Percentiles rank a stretch among this genome's conserved stretches.
These are phyloP conservation scores for Beroe forskalii DNA, from an alignment of 37 sponge, comb jelly and placozoan species.

Conservation along the genomic window DNA sequence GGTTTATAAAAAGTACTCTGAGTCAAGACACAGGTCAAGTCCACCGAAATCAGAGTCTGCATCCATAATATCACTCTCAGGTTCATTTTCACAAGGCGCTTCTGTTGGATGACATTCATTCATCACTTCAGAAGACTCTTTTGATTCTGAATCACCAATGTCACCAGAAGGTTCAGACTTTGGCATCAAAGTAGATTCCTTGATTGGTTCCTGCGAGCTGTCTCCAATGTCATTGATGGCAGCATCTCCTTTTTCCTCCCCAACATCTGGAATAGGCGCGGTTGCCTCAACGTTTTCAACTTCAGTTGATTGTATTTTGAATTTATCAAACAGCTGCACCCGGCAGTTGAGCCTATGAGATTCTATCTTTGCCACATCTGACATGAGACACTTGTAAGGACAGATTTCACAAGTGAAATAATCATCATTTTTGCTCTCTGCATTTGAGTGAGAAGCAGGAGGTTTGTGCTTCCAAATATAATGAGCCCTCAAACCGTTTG, in stretches of 20 bases:
- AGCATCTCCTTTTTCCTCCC: background rate
- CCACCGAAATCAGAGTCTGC: background rate
- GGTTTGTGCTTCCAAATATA: background rate
- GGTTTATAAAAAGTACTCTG: background rate
- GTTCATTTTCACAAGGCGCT: background rate
- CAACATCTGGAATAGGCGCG: background rate
- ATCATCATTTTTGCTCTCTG: background rate
- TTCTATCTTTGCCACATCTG: background rate
- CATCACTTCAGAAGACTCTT: background rate
- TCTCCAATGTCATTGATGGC: background rate
- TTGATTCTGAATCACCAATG: too few species aligned
- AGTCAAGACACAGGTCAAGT: background rate
- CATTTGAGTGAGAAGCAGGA: background rate
- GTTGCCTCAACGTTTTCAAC: background rate
- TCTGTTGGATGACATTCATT: too few species aligned
- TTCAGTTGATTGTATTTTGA: background rate
- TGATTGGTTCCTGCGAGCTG: background rate
- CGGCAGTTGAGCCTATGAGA: background rate
- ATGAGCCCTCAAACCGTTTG: background rate
- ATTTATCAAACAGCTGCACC: background rate
- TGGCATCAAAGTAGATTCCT: background rate
- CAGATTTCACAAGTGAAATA: background rate
- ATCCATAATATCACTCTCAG: background rate
- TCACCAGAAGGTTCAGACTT: background rate
- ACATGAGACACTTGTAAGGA: background rate